These are phyloP conservation scores for Brachionichthys hirsutus DNA, from an alignment of 2,113 vertebrate genomes.

Conservation along the genomic window DNA sequence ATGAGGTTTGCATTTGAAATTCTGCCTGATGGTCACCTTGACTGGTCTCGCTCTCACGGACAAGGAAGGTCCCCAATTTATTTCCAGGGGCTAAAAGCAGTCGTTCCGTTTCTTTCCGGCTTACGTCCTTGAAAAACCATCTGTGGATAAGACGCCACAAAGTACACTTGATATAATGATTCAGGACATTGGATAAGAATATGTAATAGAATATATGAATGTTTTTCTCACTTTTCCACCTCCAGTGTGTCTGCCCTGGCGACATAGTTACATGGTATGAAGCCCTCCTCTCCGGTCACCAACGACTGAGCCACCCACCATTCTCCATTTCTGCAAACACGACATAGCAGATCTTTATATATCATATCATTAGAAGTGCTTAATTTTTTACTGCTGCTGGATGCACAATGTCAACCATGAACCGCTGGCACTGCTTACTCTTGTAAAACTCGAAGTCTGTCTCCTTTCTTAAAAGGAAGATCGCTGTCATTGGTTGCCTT, in stretches of 20 bases:
- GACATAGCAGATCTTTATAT: not conserved
- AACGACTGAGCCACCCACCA: slow-evolving; percentile 92
- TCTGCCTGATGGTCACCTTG: slow-evolving; percentile 78
- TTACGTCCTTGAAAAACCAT: slow-evolving; percentile 90
- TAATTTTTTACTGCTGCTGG: too few relatives aligned
- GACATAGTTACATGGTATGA: slow-evolving; percentile 87
- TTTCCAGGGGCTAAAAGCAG: slow-evolving; percentile 88
- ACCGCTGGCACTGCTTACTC: slow-evolving; percentile 78
- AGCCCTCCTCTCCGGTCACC: slow-evolving; percentile 83
- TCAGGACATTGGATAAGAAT: not conserved
- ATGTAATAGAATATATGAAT: not conserved
- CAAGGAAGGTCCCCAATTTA: slow-evolving; percentile 83
- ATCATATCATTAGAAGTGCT: not conserved
- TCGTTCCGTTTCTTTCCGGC: slow-evolving; percentile 88
- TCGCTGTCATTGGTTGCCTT: slow-evolving; percentile 78
- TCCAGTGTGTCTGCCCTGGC: slow-evolving; percentile 81
- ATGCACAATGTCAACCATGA: not conserved
- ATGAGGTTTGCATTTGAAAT: too few relatives aligned
- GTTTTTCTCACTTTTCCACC: slow-evolving; percentile 82
- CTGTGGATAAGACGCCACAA: slow-evolving; percentile 64
- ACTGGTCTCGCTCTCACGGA: slow-evolving; percentile 90
- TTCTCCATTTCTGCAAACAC: slow-evolving; percentile 81
- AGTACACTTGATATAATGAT: not conserved
- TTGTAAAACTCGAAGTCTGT: slow-evolving; percentile 85
- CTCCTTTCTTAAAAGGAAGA: slow-evolving; percentile 87